These are phyloP conservation scores for Andrena praecox DNA, from an alignment of 2,888 invertebrate species.

Conservation along the genomic window DNA sequence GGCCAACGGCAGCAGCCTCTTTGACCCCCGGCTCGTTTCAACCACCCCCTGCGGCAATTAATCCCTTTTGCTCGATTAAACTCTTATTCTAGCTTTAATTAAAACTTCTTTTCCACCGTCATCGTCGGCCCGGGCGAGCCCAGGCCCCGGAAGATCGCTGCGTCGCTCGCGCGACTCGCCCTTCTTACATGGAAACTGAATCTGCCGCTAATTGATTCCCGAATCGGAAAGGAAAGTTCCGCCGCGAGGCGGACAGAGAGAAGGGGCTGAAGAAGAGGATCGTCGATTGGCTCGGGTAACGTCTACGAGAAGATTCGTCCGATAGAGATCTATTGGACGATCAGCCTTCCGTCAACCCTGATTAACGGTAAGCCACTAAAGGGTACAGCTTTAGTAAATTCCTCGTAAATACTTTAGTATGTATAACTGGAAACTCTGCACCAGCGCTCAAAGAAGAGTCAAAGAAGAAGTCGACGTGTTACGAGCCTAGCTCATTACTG, in stretches of 20 bases:
- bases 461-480: no score
- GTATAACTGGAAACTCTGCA: no score
- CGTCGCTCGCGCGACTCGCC: conserved; percentile 51
- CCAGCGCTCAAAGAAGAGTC: no score
- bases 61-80: conserved; percentile 81
- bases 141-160: conserved; percentile 62
- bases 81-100: conserved; percentile 81
- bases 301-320: neutral
- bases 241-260: neutral
- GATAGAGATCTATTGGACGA: neutral
- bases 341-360: neutral
- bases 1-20: conserved; percentile 44
- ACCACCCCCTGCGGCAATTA: conserved; percentile 75
- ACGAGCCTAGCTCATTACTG: no score
- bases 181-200: conserved; percentile 63
- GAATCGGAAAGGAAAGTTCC: conserved; percentile 61
- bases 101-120: conserved; percentile 78
- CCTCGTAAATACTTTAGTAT: no score
- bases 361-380: no score
- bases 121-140: conserved; percentile 60
- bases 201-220: conserved; percentile 70
- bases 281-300: neutral
- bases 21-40: conserved; percentile 59
- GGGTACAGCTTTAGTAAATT: no score
- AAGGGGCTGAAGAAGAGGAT: neutral